phyloP scores from a whole-genome alignment of 2,113 vertebrate species.

The Myocastor coypus region DNA sequence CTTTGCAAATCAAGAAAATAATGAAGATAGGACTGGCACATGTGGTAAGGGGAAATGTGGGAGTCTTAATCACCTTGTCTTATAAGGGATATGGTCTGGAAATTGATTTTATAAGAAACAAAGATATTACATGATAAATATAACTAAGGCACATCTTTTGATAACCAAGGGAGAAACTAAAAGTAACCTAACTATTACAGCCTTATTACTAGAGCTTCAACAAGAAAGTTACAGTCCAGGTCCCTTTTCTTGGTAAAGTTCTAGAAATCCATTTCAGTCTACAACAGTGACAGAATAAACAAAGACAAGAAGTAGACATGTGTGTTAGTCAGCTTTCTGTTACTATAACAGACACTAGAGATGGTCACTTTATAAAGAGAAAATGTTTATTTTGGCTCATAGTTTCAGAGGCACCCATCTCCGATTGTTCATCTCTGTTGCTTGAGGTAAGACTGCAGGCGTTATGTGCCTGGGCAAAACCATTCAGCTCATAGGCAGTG shows the following conservation, averaged over 20 bases:
- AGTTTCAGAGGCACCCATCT: neutral
- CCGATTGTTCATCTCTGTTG: fast-evolving
- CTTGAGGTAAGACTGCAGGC: neutral
- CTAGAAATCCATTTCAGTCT: neutral
- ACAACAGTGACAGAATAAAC: neutral
- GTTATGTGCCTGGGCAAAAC: neutral
- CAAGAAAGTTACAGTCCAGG: neutral
- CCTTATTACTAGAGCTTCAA: neutral
- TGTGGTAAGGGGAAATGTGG: neutral
- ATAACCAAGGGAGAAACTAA: neutral
- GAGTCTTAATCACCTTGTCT: neutral
- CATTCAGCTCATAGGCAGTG: neutral
- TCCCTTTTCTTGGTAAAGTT: neutral
- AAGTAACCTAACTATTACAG: neutral
- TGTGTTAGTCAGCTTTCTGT: neutral
- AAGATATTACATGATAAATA: neutral
- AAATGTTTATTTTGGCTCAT: neutral
- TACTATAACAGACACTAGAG: neutral
- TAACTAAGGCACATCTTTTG: neutral
- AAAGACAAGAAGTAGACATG: neutral
- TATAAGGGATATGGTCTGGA: neutral
- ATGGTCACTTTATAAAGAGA: neutral
- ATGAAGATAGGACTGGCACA: neutral
- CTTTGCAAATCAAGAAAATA: neutral
- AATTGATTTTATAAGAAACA: constrained; percentile 8